These are phyloP conservation scores for Hypselothyrea guttata DNA, from an alignment of 2,888 invertebrate species.

Conservation along the genomic window DNA sequence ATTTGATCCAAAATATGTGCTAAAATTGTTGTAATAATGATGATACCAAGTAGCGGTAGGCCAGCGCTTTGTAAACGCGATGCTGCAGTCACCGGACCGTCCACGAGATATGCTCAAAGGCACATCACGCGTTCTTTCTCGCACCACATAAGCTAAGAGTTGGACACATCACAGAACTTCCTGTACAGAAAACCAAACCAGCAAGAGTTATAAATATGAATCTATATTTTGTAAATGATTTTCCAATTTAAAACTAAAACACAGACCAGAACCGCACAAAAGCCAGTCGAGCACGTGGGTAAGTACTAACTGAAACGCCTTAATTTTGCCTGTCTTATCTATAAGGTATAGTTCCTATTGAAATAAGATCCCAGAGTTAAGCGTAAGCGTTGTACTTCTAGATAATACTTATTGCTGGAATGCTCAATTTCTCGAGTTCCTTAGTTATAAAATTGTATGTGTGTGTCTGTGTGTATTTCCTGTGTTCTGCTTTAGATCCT, in stretches of 20 bases:
- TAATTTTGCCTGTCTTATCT: too few species aligned
- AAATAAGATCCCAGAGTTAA: not conserved
- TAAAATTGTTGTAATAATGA: not conserved
- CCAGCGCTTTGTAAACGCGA: constrained; percentile 83
- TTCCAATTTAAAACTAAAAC: constrained; percentile 50
- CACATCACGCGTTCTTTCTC: constrained; percentile 69
- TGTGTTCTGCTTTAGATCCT: constrained; percentile 38
- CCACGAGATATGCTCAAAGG: constrained; percentile 81
- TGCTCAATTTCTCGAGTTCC: constrained; percentile 14
- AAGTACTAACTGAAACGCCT: too few species aligned
- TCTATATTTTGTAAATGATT: constrained; percentile 70
- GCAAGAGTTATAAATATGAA: constrained; percentile 30
- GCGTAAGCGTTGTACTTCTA: not conserved
- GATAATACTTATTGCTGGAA: constrained; percentile 1
- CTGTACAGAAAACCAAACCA: constrained; percentile 28
- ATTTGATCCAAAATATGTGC: constrained; percentile 21
- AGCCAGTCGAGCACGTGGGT: constrained; percentile 34
- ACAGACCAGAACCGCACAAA: constrained; percentile 22
- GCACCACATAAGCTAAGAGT: constrained; percentile 75
- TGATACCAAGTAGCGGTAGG: constrained; percentile 77
- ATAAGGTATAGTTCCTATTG: constrained; percentile 1
- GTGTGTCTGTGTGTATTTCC: constrained; percentile 9
- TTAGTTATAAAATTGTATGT: constrained; percentile 19
- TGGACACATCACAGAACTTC: constrained; percentile 49
- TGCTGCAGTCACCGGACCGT: constrained; percentile 81